Evolutionary conservation across 1,140 invertebrate species (phyloP).

Genomic region (Homarus americanus): DNA sequence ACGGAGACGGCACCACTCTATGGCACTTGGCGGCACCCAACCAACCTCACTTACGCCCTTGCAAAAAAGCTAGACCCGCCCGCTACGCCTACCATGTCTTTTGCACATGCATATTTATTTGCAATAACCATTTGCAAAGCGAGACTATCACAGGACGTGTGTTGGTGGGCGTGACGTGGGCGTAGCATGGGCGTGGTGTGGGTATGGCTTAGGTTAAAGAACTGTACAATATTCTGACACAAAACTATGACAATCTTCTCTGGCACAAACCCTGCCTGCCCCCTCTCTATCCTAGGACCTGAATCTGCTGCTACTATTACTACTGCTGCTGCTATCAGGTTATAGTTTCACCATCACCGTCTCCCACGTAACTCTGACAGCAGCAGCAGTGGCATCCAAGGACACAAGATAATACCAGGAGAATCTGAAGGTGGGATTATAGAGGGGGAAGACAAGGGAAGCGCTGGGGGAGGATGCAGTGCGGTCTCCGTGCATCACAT

Average conservation of each 20-base stretch:
- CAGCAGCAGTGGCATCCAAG: slow-evolving; percentile 17
- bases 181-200: slow-evolving; percentile 42
- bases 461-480: slow-evolving; percentile 33
- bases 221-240: slow-evolving; percentile 18
- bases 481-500: slow-evolving; percentile 71
- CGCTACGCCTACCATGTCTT: slow-evolving; percentile 51
- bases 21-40: slow-evolving; percentile 18
- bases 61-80: slow-evolving; percentile 25
- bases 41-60: slow-evolving; percentile 32
- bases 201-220: slow-evolving; percentile 17
- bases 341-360: slow-evolving; percentile 30
- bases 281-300: slow-evolving; percentile 40
- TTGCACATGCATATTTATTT: slow-evolving; percentile 61
- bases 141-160: slow-evolving; percentile 36
- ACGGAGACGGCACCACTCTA: slow-evolving; percentile 68
- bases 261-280: slow-evolving; percentile 50
- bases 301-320: slow-evolving; percentile 29
- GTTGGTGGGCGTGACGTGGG: slow-evolving; percentile 34
- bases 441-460: slow-evolving; percentile 11
- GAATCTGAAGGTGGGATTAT: slow-evolving; percentile 20
- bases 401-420: background rate
- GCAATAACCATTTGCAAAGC: slow-evolving; percentile 63
- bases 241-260: slow-evolving; percentile 6
- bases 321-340: slow-evolving; percentile 39
- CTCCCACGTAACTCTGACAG: slow-evolving; percentile 29